phyloP scores from a whole-genome alignment of 2,888 invertebrate species.

The Phasia obesa region DNA sequence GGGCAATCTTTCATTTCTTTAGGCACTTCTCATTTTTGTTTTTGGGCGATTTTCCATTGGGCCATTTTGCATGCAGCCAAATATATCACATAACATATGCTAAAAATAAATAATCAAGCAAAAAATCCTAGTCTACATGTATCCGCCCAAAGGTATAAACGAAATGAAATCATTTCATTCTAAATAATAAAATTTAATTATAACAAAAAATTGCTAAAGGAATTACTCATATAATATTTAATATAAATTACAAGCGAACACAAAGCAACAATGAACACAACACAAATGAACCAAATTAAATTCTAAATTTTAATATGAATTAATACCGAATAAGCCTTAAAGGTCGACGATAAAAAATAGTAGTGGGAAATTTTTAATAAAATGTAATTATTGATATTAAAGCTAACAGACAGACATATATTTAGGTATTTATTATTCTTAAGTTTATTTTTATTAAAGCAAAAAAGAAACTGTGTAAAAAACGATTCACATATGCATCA shows the following conservation, averaged over 20 bases:
- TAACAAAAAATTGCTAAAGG: no score
- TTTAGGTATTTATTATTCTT: not conserved
- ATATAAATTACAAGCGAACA: not conserved
- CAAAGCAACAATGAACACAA: conserved; percentile 16
- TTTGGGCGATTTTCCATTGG: no score
- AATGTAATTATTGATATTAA: no score
- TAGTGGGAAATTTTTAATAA: no score
- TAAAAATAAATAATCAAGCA: no score
- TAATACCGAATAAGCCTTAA: conserved; percentile 61
- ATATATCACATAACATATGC: no score
- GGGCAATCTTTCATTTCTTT: no score
- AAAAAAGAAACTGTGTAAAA: not conserved
- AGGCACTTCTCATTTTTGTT: no score
- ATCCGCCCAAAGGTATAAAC: conserved; percentile 52
- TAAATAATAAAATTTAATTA: no score
- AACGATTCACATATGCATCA: no score
- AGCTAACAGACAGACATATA: not conserved
- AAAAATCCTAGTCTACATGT: no score
- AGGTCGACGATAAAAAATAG: conserved; percentile 32
- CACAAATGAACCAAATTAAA: conserved; percentile 39
- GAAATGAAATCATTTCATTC: not conserved
- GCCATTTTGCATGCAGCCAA: no score
- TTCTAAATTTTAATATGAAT: conserved; percentile 29
- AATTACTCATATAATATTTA: not conserved
- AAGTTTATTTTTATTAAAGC: not conserved